phyloP scores from a whole-genome alignment of 2,797 vertebrate genomes.

The Sebastes taczanowskii region DNA sequence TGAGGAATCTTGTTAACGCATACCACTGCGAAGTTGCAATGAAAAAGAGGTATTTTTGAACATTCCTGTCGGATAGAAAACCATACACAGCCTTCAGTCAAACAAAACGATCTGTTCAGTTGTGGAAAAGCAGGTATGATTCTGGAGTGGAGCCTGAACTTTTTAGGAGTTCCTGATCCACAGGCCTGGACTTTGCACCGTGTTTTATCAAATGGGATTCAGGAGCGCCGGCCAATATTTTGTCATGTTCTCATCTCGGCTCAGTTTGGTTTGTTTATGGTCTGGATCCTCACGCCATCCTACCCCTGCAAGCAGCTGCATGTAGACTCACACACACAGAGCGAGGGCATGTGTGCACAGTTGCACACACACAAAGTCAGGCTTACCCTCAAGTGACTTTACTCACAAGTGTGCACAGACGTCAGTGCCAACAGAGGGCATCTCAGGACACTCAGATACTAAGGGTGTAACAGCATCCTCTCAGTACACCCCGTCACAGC shows the following conservation, averaged over 20 bases:
- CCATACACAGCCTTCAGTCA: background rate
- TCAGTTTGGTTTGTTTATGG: conserved; percentile 41
- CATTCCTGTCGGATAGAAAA: background rate
- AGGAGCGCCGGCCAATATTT: conserved; percentile 25
- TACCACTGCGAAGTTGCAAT: background rate
- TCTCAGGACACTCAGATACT: conserved; percentile 52
- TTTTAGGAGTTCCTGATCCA: conserved; percentile 2
- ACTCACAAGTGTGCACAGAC: conserved; percentile 28
- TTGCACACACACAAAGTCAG: conserved; percentile 33
- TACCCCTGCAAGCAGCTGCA: conserved; percentile 39
- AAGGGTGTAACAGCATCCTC: background rate
- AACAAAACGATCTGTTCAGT: background rate
- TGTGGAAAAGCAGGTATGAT: background rate
- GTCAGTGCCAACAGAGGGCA: conserved; percentile 64
- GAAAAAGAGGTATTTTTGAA: background rate
- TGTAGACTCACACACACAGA: background rate
- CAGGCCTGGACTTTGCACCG: background rate
- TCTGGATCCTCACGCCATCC: conserved; percentile 32
- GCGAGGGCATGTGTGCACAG: conserved; percentile 3
- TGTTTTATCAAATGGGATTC: conserved; percentile 31
- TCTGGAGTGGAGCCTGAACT: background rate
- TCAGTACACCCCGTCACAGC: background rate
- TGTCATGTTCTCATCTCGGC: conserved; percentile 36
- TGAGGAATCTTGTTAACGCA: background rate
- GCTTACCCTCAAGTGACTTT: conserved; percentile 29